These are phyloP conservation scores for Leptosomus discolor DNA, from an alignment of 2,113 vertebrate genomes.

Conservation along the genomic window DNA sequence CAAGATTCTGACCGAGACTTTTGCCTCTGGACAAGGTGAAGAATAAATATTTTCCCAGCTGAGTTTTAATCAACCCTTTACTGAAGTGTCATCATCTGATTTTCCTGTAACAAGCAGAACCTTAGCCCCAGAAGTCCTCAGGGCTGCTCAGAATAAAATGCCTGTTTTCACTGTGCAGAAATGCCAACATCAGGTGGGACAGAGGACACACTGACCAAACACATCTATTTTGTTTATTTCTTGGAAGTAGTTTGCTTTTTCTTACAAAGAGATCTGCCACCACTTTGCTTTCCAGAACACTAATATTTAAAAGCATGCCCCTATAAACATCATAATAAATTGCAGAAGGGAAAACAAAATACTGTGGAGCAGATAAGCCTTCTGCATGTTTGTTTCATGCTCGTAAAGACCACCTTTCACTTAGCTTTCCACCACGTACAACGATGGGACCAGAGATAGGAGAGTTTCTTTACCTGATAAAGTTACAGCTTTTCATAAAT, in stretches of 20 bases:
- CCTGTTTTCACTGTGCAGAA: neutral
- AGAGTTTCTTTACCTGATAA: neutral
- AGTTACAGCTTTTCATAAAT: neutral
- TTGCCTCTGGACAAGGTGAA: neutral
- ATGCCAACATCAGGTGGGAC: neutral
- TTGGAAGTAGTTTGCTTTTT: neutral
- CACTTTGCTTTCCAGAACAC: neutral
- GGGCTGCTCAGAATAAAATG: neutral
- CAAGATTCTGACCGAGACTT: neutral
- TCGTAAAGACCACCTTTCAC: neutral
- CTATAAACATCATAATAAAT: neutral
- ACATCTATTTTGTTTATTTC: neutral
- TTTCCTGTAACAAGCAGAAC: neutral
- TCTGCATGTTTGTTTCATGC: neutral
- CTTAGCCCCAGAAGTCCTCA: neutral
- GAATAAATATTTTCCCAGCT: neutral
- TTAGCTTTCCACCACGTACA: neutral
- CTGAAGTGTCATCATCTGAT: neutral
- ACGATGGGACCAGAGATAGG: neutral
- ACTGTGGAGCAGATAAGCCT: neutral
- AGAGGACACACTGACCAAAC: neutral
- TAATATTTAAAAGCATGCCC: neutral
- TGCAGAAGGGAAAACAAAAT: neutral
- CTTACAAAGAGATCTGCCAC: neutral
- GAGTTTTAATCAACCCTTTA: slow-evolving; percentile 2